Conservation (phyloP, 2,888 invertebrate genomes). For the Ischnura elegans region DNA sequence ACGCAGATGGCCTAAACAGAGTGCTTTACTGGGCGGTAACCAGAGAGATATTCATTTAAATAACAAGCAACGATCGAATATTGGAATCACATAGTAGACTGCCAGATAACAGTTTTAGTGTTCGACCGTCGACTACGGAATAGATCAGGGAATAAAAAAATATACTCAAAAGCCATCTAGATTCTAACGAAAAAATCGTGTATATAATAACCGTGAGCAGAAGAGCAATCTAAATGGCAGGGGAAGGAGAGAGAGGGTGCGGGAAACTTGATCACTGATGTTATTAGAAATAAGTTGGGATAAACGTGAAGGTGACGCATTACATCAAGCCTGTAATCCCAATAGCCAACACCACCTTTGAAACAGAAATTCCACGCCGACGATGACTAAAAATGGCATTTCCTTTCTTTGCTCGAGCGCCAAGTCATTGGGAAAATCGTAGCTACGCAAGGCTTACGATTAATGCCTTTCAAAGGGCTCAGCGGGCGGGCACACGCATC, state of each 20-base stretch:
- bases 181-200: no score
- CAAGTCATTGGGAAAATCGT: conserved; percentile 12
- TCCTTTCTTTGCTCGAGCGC: neutral
- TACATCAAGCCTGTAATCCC: neutral
- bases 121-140: no score
- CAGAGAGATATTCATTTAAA: no score
- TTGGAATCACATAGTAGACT: no score
- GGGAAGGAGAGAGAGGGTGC: neutral
- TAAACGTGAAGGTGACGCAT: neutral
- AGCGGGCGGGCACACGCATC: neutral
- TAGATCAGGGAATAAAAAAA: no score
- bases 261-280: neutral
- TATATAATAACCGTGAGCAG: no score
- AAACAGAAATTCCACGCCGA: neutral
- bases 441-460: neutral
- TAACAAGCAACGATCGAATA: no score
- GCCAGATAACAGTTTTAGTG: no score
- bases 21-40: no score
- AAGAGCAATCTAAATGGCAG: no score
- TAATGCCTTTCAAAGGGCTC: neutral
- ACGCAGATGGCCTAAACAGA: no score
- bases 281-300: neutral
- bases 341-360: neutral
- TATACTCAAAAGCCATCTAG: no score
- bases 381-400: conserved; percentile 33